Base-by-base conservation (phyloP, 2,113 vertebrate genomes). In the Potamarius usumacintae region DNA sequence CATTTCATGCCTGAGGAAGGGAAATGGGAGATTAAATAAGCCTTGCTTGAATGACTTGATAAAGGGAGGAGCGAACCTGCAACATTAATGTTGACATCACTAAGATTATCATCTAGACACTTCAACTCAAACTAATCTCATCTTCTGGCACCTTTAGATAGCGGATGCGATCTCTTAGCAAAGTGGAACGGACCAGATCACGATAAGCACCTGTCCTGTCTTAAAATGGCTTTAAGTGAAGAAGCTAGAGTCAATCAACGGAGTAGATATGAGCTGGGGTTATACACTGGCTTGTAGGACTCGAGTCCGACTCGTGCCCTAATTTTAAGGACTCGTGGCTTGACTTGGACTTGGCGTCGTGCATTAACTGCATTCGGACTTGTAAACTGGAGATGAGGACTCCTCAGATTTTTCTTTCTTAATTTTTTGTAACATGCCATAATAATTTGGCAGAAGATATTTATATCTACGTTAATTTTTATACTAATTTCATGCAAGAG, bases 241-340 rank as follows among this genome's bases (percentile, higher is more conserved):
- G 88, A 89, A 88, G 84, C 87, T 85, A 76, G 72, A 90, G 86
- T 91, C 91, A 92, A 89, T 93, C 91, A 91, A 92, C 89, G 91
- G 90, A 93, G 90, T 90, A 88, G 87, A 87, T 93, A 92, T 93
- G 86, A 94, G 82, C 89, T 87, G 89, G 91, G 91, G 93, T 93
- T 94, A 93, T 48, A 69, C 25, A 9, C 74, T 80, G 79, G 90
- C 42, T 42, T 42, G 42, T 42, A 42, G 42, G 42, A 42, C 34
- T 42, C 34, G 34, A 42, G 34, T 42, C 34, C 34, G 34, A 42
- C 34, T 42, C 34, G 34, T 42, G 34, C 2, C 34, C 34, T 42
- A 42, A 42, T 42, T 42, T 42, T 3, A 42, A 42, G 34, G 2
- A 42, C 34, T 42, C 34, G 2, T 42, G 34, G 2, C 34, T 42